Percentiles rank a stretch among this genome's conserved stretches.
phyloP scores from a whole-genome alignment of 2,888 invertebrate species.

The Cactoblastis cactorum region DNA sequence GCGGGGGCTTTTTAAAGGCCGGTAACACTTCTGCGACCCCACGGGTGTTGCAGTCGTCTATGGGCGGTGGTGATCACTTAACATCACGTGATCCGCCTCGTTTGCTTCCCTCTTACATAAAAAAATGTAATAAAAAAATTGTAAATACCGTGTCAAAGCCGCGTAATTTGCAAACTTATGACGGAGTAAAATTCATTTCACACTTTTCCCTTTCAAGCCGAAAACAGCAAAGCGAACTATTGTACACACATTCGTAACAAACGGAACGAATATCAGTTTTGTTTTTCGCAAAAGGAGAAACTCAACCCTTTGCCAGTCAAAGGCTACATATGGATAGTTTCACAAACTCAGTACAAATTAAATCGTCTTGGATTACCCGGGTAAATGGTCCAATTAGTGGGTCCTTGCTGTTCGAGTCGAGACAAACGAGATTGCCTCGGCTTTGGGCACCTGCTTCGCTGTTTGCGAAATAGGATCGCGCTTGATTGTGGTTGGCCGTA shows the following conservation, averaged over 20 bases:
- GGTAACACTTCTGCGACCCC: too few relatives aligned
- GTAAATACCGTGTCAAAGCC: not conserved
- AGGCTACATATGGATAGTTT: constrained; percentile 8
- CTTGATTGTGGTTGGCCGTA: constrained; percentile 44
- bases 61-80: too few relatives aligned
- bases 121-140: not conserved
- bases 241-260: not conserved
- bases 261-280: constrained; percentile 1
- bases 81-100: too few relatives aligned
- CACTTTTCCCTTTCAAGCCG: not conserved
- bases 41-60: too few relatives aligned
- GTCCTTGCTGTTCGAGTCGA: constrained; percentile 44
- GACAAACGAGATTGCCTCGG: constrained; percentile 66
- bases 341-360: constrained; percentile 55
- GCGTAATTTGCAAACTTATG: not conserved
- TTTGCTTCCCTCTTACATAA: too few relatives aligned
- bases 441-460: constrained; percentile 55
- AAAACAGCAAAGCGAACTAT: not conserved
- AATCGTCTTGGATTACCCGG: constrained; percentile 67
- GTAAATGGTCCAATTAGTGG: constrained; percentile 72
- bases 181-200: not conserved
- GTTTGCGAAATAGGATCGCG: constrained; percentile 44
- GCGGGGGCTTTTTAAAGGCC: too few relatives aligned
- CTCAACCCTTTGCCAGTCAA: constrained; percentile 4
- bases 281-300: not conserved